These are phyloP conservation scores for Notolabrus celidotus DNA, from an alignment of 2,797 vertebrate species.

Conservation along the genomic window DNA sequence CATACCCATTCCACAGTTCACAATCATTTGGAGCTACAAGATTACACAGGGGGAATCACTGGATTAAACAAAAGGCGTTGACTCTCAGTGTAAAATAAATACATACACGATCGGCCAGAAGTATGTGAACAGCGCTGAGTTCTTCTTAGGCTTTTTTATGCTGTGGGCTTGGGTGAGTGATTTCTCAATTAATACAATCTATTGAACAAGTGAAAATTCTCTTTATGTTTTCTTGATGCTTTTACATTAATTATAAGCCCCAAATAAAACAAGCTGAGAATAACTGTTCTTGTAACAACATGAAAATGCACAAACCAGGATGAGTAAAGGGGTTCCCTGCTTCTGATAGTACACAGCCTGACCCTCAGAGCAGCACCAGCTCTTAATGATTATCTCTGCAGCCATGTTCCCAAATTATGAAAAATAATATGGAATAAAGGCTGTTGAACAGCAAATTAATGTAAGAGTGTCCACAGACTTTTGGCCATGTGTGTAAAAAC, in stretches of 20 bases:
- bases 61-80: conserved; percentile 23
- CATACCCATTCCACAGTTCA: conserved; percentile 32
- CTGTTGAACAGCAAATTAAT: background rate
- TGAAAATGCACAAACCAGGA: rapidly evolving
- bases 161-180: background rate
- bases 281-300: background rate
- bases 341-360: background rate
- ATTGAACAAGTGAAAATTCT: background rate
- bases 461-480: conserved; percentile 4
- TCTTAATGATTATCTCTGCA: background rate
- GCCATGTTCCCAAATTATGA: background rate
- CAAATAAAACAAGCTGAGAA: background rate
- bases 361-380: background rate
- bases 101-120: conserved; percentile 17
- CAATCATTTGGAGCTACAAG: conserved; percentile 17
- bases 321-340: background rate
- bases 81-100: background rate
- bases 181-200: no score
- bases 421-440: background rate
- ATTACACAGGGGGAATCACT: conserved; percentile 20
- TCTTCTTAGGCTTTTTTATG: background rate
- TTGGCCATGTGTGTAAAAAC: conserved; percentile 9
- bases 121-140: conserved; percentile 11
- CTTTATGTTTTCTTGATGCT: background rate
- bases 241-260: background rate